Base-by-base conservation (phyloP, 2,113 vertebrate species). In the Marcusenius ussheri region DNA sequence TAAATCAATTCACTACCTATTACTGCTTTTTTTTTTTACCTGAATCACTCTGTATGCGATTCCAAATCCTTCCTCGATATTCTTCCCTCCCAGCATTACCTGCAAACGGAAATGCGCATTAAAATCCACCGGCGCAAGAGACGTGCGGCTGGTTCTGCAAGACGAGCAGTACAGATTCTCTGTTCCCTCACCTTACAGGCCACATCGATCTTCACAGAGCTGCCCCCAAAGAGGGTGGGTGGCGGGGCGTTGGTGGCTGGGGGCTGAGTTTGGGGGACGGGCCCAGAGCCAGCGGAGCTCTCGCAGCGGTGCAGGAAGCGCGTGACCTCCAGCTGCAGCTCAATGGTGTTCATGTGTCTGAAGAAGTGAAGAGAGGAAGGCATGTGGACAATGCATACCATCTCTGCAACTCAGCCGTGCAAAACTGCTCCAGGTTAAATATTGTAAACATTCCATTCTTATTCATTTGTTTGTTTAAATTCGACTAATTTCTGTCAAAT, bases 41-140 rank as follows among this genome's bases (percentile, higher is more conserved):
- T 99, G 98, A 90, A 99, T 96, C 89, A 99, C 97, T 94, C 98
- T 96, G 94, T 98, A 99, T 24, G 98, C 98, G 88, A 99, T 98
- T 88, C 98, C 98, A 92, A 99, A 99, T 0, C 98, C 98, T 89
- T 99, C 98, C 90, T 99, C 98, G 49, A 99, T 96, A 93, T 98
- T 99, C 94, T 98, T 99, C 24, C 98, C 98, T 93, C 97, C 98
- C n/a, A 99, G 94, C 96, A 99, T 98, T 93, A 98, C 98, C 98
- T 99, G 93, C 35, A 89, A 87, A 46, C 3, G 90, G 51, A 90
- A 45, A 58, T 4, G 47, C 3, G 39, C 3, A 13, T 46, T 45
- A 66, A 3, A 11, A 90, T 90, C 56, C 27, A 31, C 19, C 39
- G 66, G 9, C 24, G 8, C 4, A 11, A 0, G 21, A 11, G 85